These are phyloP conservation scores for Panurus biarmicus DNA, from an alignment of 2,113 vertebrate species.

Conservation along the genomic window DNA sequence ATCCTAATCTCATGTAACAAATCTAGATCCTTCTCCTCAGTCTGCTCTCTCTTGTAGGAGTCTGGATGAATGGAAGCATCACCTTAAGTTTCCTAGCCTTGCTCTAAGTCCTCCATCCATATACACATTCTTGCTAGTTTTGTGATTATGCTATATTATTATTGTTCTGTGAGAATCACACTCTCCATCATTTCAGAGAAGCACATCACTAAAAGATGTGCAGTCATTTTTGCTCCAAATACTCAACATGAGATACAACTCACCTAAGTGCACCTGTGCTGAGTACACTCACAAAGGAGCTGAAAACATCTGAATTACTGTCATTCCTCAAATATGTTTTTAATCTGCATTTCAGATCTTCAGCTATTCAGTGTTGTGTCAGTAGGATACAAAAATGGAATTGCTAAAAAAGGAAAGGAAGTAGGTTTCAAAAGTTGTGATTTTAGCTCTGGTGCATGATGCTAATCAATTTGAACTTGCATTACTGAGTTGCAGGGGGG, in stretches of 20 bases:
- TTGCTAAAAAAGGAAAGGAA: background rate
- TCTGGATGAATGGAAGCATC: background rate
- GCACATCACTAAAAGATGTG: background rate
- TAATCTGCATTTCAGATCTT: background rate
- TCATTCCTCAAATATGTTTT: background rate
- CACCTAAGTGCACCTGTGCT: background rate
- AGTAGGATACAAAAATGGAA: background rate
- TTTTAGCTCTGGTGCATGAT: background rate
- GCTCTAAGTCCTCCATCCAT: background rate
- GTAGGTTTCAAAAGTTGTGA: background rate
- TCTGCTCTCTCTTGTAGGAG: background rate
- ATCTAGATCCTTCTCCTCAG: background rate
- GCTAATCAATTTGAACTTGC: background rate
- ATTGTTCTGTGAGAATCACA: background rate
- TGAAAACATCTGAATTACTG: background rate
- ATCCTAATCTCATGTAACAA: background rate
- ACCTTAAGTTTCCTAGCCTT: background rate
- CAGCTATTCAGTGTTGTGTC: background rate
- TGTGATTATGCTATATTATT: background rate
- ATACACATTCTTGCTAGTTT: background rate
- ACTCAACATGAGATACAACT: background rate
- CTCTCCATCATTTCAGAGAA: background rate
- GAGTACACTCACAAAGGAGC: background rate
- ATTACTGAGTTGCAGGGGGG: background rate
- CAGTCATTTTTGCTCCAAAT: background rate